A percentile compares a stretch with the other conserved stretches of the same genome.
Evolutionary conservation across 2,113 vertebrate genomes (phyloP).

Genomic region (Leucopsar rothschildi): DNA sequence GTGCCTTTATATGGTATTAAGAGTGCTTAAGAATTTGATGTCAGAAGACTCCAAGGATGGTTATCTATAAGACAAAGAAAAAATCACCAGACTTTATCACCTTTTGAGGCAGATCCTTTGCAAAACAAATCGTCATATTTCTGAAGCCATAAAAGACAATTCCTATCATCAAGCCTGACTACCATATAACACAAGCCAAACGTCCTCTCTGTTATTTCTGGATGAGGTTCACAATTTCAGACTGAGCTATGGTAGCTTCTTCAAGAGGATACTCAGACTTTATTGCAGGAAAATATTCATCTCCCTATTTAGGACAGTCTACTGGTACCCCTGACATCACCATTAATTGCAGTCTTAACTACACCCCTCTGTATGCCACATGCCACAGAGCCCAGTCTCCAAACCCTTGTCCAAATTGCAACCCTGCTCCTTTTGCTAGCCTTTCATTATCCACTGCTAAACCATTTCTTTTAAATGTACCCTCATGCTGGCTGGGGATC

Average conservation of each 20-base stretch:
- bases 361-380: not conserved
- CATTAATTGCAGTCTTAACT: not conserved
- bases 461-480: not conserved
- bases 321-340: not conserved
- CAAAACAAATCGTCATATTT: not conserved
- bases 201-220: not conserved
- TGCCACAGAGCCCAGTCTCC: not conserved
- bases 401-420: not conserved
- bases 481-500: not conserved
- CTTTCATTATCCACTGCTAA: not conserved
- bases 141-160: not conserved
- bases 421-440: not conserved
- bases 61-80: not conserved
- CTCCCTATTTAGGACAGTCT: fast-evolving
- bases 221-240: not conserved
- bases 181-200: not conserved
- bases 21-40: not conserved
- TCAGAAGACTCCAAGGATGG: not conserved
- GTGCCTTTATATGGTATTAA: not conserved
- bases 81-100: not conserved
- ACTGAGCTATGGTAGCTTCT: not conserved
- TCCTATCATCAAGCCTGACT: not conserved
- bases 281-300: not conserved
- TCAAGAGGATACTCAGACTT: not conserved
- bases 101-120: not conserved